Conservation (phyloP, 2,797 vertebrate genomes). For the Hylomyscus alleni region DNA sequence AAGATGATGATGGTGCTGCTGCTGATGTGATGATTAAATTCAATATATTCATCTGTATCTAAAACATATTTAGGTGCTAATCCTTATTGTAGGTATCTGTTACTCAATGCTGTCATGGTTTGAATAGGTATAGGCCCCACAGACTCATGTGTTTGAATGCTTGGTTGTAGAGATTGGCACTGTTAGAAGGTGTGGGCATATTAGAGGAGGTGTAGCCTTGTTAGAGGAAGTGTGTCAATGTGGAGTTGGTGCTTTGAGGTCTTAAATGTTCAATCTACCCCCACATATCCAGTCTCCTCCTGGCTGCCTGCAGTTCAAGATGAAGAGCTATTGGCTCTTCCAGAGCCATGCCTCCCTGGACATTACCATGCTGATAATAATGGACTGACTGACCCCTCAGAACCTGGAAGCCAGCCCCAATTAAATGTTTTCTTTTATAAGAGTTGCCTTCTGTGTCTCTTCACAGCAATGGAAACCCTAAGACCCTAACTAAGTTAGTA, state of each 20-base stretch:
- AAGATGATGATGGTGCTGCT: background rate
- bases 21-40: too few species aligned
- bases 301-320: background rate
- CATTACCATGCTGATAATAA: background rate
- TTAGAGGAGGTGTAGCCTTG: background rate
- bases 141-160: background rate
- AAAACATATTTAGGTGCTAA: slow-evolving; percentile 44
- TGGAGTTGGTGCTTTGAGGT: background rate
- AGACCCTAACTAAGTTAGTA: too few species aligned
- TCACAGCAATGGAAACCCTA: too few species aligned
- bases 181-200: background rate
- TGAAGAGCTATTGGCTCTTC: background rate
- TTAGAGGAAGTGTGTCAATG: background rate
- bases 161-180: background rate
- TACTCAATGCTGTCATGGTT: background rate
- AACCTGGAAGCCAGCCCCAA: background rate
- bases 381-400: background rate
- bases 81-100: background rate
- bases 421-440: background rate
- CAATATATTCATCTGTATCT: background rate
- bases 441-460: background rate
- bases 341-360: background rate
- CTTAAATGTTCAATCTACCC: background rate
- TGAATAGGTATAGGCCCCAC: background rate
- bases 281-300: background rate